These are phyloP conservation scores for Lasius platythorax DNA, from an alignment of 2,888 invertebrate genomes.

Conservation along the genomic window DNA sequence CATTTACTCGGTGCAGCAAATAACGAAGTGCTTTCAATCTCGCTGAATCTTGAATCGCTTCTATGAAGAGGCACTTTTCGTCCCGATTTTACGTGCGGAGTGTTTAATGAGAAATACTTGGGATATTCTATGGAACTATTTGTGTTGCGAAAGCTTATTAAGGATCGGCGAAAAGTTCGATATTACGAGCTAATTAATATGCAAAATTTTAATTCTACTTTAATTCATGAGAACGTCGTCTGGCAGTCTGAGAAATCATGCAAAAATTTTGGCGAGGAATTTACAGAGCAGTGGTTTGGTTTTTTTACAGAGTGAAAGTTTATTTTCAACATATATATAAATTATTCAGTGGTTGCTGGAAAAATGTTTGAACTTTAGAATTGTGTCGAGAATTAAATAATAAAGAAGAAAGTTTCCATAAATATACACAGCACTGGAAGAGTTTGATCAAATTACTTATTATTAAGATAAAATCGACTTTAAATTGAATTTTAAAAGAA, in stretches of 20 bases:
- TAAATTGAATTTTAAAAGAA: too few species aligned
- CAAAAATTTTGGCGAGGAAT: background rate
- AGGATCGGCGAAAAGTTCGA: background rate
- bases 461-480: too few species aligned
- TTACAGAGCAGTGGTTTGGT: background rate
- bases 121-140: background rate
- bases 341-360: background rate
- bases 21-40: constrained; percentile 49
- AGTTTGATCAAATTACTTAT: too few species aligned
- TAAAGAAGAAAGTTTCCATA: background rate
- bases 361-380: background rate
- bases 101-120: constrained; percentile 37
- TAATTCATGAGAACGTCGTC: background rate
- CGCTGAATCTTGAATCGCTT: constrained; percentile 38
- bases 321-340: background rate
- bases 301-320: background rate
- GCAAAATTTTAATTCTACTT: constrained; percentile 5
- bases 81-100: constrained; percentile 22
- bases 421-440: too few species aligned
- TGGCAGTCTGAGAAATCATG: background rate
- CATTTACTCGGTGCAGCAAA: constrained; percentile 42
- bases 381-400: background rate
- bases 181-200: constrained; percentile 20
- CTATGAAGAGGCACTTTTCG: constrained; percentile 45
- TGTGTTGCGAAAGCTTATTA: constrained; percentile 18